phyloP scores from a whole-genome alignment of 2,888 invertebrate genomes.

The Sarcophaga rosellei region DNA sequence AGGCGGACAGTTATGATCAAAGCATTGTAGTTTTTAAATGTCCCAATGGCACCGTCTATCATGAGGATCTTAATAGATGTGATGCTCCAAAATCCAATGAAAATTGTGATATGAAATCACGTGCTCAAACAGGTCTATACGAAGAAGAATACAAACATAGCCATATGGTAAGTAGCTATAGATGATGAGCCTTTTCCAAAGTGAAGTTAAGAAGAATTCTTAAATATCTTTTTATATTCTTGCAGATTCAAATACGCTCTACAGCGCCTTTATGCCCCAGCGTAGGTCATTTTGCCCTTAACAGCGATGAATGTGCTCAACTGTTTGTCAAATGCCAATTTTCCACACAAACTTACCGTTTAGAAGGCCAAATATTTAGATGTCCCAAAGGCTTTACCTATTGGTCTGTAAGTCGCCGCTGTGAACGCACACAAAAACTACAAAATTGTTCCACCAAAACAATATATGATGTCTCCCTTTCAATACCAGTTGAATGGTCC shows the following conservation, averaged over 20 bases:
- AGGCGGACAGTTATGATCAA: conserved; percentile 85
- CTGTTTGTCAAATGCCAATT: conserved; percentile 88
- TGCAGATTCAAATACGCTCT: conserved; percentile 85
- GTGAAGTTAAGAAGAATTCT: not conserved
- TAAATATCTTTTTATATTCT: conserved; percentile 53
- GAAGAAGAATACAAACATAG: conserved; percentile 73
- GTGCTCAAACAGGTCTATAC: conserved; percentile 71
- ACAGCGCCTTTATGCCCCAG: conserved; percentile 84
- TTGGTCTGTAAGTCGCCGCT: conserved; percentile 89
- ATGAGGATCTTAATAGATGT: conserved; percentile 88
- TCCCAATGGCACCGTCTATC: conserved; percentile 89
- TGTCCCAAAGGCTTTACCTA: conserved; percentile 90
- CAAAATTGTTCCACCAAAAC: conserved; percentile 82
- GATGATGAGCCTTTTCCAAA: not conserved
- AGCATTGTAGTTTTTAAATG: conserved; percentile 89
- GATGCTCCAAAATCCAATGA: conserved; percentile 84
- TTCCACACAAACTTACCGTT: conserved; percentile 81
- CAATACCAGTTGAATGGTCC: conserved; percentile 80
- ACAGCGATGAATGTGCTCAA: conserved; percentile 86
- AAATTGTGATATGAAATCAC: conserved; percentile 68
- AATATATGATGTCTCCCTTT: conserved; percentile 73
- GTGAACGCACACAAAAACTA: conserved; percentile 85
- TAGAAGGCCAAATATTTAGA: conserved; percentile 88
- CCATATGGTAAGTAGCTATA: conserved; percentile 74
- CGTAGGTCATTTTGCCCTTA: conserved; percentile 87